Percentiles rank a stretch among this genome's conserved stretches.
phyloP scores from a whole-genome alignment of 1,140 invertebrate species.

The Papilio dardanus region DNA sequence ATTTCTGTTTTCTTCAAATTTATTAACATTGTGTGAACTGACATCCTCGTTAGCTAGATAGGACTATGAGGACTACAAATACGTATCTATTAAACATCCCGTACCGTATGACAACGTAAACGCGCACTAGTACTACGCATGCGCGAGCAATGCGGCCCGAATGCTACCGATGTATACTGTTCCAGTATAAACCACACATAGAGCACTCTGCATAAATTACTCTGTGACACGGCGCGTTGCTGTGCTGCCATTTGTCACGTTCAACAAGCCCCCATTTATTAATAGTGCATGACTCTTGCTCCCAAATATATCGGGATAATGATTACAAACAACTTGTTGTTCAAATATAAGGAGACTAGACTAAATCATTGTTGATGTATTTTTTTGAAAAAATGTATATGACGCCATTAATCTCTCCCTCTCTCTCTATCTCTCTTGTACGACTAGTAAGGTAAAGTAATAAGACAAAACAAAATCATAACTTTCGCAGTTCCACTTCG shows the following conservation, averaged over 20 bases:
- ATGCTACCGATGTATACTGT: slow-evolving; percentile 43
- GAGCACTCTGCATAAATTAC: slow-evolving; percentile 28
- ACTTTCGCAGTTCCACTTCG: background rate
- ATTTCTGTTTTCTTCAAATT: background rate
- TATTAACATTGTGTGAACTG: too few relatives aligned
- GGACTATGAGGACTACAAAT: too few relatives aligned
- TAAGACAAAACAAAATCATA: background rate
- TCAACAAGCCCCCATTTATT: slow-evolving; percentile 1
- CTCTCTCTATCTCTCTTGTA: too few relatives aligned
- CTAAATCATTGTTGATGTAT: too few relatives aligned
- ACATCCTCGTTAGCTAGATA: too few relatives aligned
- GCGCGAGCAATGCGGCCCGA: slow-evolving; percentile 46
- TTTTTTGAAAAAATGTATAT: too few relatives aligned
- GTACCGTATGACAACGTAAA: slow-evolving; percentile 40
- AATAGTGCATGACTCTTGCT: background rate
- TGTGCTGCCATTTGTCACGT: slow-evolving; percentile 8
- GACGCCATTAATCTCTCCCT: too few relatives aligned
- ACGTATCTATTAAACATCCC: too few relatives aligned
- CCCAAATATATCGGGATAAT: background rate
- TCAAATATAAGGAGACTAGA: background rate
- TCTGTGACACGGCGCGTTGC: slow-evolving; percentile 2
- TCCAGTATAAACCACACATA: too few relatives aligned
- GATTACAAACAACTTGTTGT: slow-evolving; percentile 11
- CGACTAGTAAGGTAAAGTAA: background rate
- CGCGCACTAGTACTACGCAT: slow-evolving; percentile 43